Conservation (phyloP, 2,797 vertebrate genomes). For the Xiphorhynchus erythropygius region DNA sequence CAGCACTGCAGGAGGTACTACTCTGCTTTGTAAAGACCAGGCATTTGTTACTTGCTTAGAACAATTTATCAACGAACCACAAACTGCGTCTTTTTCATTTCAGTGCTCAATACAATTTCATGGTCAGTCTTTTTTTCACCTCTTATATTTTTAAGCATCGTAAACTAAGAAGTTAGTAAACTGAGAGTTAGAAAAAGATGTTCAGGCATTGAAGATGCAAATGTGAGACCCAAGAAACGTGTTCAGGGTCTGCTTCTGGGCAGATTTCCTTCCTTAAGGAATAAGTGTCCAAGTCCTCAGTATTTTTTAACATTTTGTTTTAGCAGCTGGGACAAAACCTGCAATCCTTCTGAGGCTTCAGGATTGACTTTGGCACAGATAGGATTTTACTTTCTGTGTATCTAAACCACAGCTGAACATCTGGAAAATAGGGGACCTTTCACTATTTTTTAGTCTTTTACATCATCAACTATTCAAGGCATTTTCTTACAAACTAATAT, state of each 20-base stretch:
- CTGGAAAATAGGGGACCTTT: neutral
- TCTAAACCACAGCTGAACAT: neutral
- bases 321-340: neutral
- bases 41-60: neutral
- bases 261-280: neutral
- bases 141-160: neutral
- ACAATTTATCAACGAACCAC: neutral
- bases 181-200: neutral
- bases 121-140: neutral
- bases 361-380: neutral
- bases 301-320: neutral
- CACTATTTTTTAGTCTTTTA: neutral
- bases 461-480: neutral
- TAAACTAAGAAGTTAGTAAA: neutral
- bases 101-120: neutral
- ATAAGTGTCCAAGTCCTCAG: neutral
- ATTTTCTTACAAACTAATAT: neutral
- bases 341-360: neutral
- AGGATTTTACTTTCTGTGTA: neutral
- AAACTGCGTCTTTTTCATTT: neutral
- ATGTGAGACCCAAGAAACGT: neutral
- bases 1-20: neutral
- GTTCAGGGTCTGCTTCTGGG: neutral
- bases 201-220: neutral
- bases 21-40: neutral